Evolutionary conservation across 2,113 vertebrate genomes (phyloP).

Genomic region (Zosterops pallidus): DNA sequence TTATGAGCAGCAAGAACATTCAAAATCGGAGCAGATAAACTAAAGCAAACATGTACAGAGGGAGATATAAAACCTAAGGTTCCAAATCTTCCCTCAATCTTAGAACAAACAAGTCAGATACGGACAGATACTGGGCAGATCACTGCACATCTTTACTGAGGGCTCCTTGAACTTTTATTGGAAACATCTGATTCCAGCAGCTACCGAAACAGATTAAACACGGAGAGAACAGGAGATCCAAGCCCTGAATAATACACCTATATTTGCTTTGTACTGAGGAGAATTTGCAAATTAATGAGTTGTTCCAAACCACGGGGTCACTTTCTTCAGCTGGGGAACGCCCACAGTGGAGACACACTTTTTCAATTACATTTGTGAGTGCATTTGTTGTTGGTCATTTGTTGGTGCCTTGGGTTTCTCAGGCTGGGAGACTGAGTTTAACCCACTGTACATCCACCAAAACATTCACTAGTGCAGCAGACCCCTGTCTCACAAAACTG

Average conservation of each 20-base stretch:
- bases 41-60: background rate
- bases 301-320: constrained; percentile 26
- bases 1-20: background rate
- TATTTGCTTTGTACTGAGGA: constrained; percentile 29
- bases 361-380: constrained; percentile 29
- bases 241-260: background rate
- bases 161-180: background rate
- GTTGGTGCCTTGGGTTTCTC: background rate
- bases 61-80: constrained; percentile 1
- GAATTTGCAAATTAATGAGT: constrained; percentile 34
- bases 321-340: constrained; percentile 53
- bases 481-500: background rate
- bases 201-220: background rate
- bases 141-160: background rate
- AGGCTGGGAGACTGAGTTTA: background rate
- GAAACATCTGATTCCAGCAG: background rate
- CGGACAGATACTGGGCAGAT: background rate
- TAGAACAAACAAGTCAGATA: constrained; percentile 7
- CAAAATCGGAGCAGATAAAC: background rate
- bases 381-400: background rate
- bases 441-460: background rate
- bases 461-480: background rate
- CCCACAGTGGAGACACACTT: background rate
- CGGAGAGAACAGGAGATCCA: background rate
- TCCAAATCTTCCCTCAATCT: background rate